Conservation (phyloP, 2,797 vertebrate species). For the Lutra lutra region DNA sequence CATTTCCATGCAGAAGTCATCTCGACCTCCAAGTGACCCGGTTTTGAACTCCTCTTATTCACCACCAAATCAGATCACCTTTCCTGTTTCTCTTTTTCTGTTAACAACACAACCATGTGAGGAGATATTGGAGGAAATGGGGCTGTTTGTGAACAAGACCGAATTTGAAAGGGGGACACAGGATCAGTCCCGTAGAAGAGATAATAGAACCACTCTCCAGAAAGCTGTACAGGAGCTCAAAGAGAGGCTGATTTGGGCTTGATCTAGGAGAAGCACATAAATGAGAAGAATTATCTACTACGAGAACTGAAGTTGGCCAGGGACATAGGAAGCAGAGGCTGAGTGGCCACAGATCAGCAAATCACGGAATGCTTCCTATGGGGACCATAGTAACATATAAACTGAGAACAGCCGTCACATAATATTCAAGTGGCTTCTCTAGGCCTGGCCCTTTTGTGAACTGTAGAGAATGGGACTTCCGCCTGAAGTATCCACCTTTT, state of each 20-base stretch:
- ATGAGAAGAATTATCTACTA: not conserved
- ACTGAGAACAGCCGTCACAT: not conserved
- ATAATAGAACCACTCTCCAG: not conserved
- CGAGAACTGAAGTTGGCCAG: not conserved
- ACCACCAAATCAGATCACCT: constrained; percentile 28
- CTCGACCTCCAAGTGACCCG: not conserved
- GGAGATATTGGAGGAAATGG: constrained; percentile 46
- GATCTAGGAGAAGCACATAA: not conserved
- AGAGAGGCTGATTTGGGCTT: not conserved
- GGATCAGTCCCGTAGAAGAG: not conserved
- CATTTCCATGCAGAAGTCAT: constrained; percentile 40
- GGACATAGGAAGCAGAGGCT: not conserved
- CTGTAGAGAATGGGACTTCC: not conserved
- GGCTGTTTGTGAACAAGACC: constrained; percentile 41
- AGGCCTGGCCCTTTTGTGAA: not conserved
- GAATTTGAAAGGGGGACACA: not conserved
- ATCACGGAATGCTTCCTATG: not conserved
- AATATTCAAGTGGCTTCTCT: not conserved
- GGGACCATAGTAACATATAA: not conserved
- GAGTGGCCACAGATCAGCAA: not conserved
- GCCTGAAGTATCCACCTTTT: not conserved
- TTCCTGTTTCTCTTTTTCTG: constrained; percentile 58
- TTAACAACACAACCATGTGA: not conserved
- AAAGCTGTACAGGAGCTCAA: not conserved
- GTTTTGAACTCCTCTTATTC: constrained; percentile 39